These are phyloP conservation scores for Lutjanus campechanus DNA, from an alignment of 2,797 vertebrate genomes.

Conservation along the genomic window DNA sequence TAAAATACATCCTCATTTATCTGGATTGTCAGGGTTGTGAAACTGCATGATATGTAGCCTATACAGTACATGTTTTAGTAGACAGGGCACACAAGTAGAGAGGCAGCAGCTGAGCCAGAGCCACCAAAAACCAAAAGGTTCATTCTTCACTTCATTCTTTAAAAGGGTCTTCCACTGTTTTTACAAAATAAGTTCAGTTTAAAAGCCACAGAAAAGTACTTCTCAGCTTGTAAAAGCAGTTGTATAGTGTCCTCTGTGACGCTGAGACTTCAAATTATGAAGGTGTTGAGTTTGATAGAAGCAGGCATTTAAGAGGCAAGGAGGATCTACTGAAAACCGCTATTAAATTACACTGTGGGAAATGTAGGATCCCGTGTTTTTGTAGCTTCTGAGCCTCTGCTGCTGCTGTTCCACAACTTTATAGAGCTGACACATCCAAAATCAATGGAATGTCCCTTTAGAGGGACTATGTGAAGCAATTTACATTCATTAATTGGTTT, in stretches of 20 bases:
- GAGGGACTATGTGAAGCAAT: neutral
- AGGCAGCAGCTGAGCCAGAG: neutral
- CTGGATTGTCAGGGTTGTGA: neutral
- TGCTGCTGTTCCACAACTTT: neutral
- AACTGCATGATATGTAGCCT: neutral
- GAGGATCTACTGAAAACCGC: neutral
- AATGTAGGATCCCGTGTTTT: neutral
- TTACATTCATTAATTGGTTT: too few relatives aligned
- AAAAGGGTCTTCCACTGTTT: neutral
- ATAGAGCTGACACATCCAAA: neutral
- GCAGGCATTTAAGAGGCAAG: neutral
- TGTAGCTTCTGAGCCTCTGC: neutral
- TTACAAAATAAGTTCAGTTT: neutral
- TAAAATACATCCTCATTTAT: constrained; percentile 21
- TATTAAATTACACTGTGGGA: neutral
- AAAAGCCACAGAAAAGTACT: neutral
- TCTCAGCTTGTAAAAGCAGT: neutral
- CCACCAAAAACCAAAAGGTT: neutral
- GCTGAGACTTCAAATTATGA: neutral
- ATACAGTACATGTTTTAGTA: neutral
- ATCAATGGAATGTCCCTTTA: neutral
- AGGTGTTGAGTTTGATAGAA: neutral
- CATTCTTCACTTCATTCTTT: neutral
- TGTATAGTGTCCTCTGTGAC: neutral
- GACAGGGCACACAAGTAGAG: neutral